These are phyloP conservation scores for Amphilophus citrinellus DNA, from an alignment of 2,113 vertebrate species.

Conservation along the genomic window DNA sequence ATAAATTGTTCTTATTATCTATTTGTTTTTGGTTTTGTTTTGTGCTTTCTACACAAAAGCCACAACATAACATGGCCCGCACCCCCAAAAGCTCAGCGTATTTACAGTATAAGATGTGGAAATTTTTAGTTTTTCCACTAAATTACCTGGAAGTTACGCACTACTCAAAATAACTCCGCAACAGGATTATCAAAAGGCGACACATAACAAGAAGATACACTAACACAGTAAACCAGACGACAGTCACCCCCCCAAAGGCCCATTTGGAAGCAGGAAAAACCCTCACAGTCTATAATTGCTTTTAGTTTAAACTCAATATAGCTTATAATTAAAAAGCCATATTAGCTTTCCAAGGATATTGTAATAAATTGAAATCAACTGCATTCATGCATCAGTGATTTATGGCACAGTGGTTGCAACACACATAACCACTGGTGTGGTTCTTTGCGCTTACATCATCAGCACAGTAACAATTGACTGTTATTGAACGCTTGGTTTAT, in stretches of 20 bases:
- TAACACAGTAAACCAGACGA: neutral
- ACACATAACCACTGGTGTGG: neutral
- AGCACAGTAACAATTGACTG: neutral
- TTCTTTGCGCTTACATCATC: neutral
- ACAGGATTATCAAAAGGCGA: neutral
- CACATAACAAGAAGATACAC: neutral
- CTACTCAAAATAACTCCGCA: neutral
- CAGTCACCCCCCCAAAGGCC: neutral
- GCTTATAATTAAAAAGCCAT: neutral
- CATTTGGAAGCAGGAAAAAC: neutral
- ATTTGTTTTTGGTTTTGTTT: neutral
- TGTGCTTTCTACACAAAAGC: neutral
- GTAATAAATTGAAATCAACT: neutral
- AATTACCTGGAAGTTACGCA: neutral
- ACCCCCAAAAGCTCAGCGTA: too few relatives aligned
- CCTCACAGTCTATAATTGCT: neutral
- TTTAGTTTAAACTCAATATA: neutral
- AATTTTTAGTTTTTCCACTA: accelerated
- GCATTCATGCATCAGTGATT: neutral
- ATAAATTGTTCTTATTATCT: neutral
- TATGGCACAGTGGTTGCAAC: accelerated
- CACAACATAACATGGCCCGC: neutral
- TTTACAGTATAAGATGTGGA: too few relatives aligned
- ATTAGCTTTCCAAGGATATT: neutral
- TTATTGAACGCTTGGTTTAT: neutral